A percentile compares a stretch with the other conserved stretches of the same genome.
Conservation (phyloP, 1,140 invertebrate genomes). For the Hyposmocoma kahamanoa region DNA sequence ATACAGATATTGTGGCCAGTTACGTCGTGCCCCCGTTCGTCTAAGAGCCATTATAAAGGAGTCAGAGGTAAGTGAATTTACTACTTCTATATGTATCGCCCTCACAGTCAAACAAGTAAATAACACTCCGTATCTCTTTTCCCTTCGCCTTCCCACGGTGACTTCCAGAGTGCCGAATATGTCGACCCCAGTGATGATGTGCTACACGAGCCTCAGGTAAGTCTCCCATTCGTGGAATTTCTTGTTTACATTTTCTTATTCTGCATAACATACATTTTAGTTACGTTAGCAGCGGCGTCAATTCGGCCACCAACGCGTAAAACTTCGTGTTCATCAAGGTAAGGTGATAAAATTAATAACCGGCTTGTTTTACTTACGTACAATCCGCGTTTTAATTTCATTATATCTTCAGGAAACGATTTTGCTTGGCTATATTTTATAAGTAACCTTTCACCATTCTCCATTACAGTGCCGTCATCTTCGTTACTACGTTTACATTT, state of each 20-base stretch:
- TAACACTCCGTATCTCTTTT: slow-evolving; percentile 16
- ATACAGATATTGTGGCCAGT: too few relatives aligned
- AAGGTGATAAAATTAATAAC: slow-evolving; percentile 8
- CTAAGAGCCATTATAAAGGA: slow-evolving; percentile 39
- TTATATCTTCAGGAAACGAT: slow-evolving; percentile 3
- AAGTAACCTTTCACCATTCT: slow-evolving; percentile 1
- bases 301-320: slow-evolving; percentile 8
- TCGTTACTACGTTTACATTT: not conserved
- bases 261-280: not conserved
- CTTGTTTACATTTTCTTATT: not conserved
- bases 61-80: slow-evolving; percentile 12
- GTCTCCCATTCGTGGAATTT: slow-evolving; percentile 2
- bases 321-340: slow-evolving; percentile 3
- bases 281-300: slow-evolving; percentile 1
- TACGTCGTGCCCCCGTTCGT: too few relatives aligned
- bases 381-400: not conserved
- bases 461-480: not conserved
- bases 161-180: slow-evolving; percentile 12
- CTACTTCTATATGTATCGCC: slow-evolving; percentile 23
- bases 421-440: not conserved
- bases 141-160: slow-evolving; percentile 5
- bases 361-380: not conserved
- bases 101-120: slow-evolving; percentile 18
- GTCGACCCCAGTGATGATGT: slow-evolving; percentile 10
- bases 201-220: not conserved